phyloP scores from a whole-genome alignment of 2,797 vertebrate genomes.

The Pangasius djambal region DNA sequence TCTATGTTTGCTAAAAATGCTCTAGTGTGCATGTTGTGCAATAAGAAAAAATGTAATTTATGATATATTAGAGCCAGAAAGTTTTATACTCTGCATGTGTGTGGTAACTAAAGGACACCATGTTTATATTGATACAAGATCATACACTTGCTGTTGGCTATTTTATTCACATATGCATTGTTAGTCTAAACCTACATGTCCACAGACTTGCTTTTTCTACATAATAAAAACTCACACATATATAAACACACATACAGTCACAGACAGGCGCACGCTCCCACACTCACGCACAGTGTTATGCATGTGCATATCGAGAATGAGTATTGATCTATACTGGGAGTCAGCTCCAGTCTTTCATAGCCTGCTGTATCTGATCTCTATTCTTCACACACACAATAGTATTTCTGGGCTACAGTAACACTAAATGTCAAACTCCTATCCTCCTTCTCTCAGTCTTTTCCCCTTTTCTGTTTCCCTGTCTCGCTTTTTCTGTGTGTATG shows the following conservation, averaged over 20 bases:
- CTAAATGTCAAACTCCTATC: constrained; percentile 37
- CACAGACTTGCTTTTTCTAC: background rate
- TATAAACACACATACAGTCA: background rate
- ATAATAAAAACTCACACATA: background rate
- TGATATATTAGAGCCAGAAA: constrained; percentile 13
- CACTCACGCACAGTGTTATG: constrained; percentile 27
- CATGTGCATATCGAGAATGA: constrained; percentile 52
- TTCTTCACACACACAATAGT: constrained; percentile 52
- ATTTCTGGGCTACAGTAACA: constrained; percentile 41
- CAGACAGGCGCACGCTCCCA: constrained; percentile 20
- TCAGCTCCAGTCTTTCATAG: constrained; percentile 53
- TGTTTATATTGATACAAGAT: background rate
- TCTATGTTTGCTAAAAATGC: constrained; percentile 39
- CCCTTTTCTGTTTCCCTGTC: background rate
- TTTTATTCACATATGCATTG: background rate
- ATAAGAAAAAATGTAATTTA: constrained; percentile 16
- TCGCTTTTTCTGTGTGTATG: background rate
- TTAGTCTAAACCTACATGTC: background rate
- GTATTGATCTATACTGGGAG: constrained; percentile 54
- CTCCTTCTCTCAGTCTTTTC: constrained; percentile 3
- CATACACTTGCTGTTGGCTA: background rate
- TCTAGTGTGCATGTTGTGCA: constrained; percentile 27
- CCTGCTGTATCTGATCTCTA: constrained; percentile 53
- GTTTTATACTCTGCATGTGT: background rate
- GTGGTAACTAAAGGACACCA: background rate